phyloP scores from a whole-genome alignment of 2,797 vertebrate species.

The Rhincodon typus region DNA sequence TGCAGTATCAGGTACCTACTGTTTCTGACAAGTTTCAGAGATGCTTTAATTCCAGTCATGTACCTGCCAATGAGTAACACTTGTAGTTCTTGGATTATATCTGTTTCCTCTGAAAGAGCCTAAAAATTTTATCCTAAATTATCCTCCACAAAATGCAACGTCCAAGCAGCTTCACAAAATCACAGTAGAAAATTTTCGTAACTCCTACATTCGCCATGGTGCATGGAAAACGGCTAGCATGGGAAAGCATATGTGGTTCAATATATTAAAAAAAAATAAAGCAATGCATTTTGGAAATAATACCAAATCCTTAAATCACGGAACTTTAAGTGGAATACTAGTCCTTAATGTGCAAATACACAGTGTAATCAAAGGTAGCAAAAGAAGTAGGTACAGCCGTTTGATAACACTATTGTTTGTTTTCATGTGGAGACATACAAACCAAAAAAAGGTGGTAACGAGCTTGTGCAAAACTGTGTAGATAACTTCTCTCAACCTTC shows the following conservation, averaged over 20 bases:
- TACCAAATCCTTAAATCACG: not conserved
- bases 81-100: not conserved
- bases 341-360: not conserved
- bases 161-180: not conserved
- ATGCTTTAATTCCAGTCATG: not conserved
- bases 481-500: not conserved
- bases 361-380: not conserved
- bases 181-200: not conserved
- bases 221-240: not conserved
- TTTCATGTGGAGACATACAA: not conserved
- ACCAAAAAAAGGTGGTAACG: not conserved
- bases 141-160: not conserved
- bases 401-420: not conserved
- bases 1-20: not conserved
- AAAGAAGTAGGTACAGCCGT: not conserved
- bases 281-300: not conserved
- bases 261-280: not conserved
- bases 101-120: not conserved
- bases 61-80: not conserved
- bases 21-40: not conserved
- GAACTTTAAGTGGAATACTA: not conserved
- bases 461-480: not conserved
- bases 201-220: too few relatives aligned
- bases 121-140: not conserved
- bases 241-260: not conserved